A percentile compares a stretch with the other conserved stretches of the same genome.
Evolutionary conservation across 2,113 vertebrate species (phyloP).

Genomic region (Perognathus longimembris): DNA sequence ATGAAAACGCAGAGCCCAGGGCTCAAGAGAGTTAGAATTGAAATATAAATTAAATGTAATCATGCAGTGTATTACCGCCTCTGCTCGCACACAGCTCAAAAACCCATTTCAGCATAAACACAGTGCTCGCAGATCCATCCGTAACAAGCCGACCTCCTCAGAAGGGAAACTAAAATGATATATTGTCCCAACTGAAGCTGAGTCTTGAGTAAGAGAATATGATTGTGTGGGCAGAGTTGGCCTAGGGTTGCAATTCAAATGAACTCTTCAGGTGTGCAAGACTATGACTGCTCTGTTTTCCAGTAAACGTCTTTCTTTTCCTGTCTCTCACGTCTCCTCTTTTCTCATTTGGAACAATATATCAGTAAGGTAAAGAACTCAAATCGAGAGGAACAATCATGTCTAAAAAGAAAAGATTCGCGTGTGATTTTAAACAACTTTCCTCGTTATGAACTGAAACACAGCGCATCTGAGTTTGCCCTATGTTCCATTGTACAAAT

Average conservation of each 20-base stretch:
- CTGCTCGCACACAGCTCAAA: not conserved
- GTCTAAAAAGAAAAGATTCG: not conserved
- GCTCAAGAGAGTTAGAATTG: constrained; percentile 41
- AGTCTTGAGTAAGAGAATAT: constrained; percentile 11
- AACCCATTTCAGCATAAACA: constrained; percentile 61
- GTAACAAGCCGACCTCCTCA: constrained; percentile 32
- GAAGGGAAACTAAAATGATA: constrained; percentile 36
- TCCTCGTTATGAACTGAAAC: not conserved
- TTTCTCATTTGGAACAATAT: not conserved
- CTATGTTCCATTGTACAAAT: not conserved
- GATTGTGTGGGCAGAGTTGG: constrained; percentile 5
- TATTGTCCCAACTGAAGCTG: constrained; percentile 43
- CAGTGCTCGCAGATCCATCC: constrained; percentile 2
- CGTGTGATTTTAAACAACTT: not conserved
- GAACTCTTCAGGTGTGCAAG: constrained; percentile 6
- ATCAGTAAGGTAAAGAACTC: not conserved
- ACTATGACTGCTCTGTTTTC: not conserved
- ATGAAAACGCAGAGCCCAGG: constrained; percentile 63
- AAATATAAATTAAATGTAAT: constrained; percentile 77
- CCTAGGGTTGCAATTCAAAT: constrained; percentile 18
- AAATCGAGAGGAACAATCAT: not conserved
- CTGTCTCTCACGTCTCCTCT: not conserved
- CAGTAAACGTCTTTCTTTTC: not conserved
- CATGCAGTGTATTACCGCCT: not conserved
- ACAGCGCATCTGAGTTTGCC: not conserved